Base-by-base conservation (phyloP, 2,113 vertebrate species). In the Mobula birostris region DNA sequence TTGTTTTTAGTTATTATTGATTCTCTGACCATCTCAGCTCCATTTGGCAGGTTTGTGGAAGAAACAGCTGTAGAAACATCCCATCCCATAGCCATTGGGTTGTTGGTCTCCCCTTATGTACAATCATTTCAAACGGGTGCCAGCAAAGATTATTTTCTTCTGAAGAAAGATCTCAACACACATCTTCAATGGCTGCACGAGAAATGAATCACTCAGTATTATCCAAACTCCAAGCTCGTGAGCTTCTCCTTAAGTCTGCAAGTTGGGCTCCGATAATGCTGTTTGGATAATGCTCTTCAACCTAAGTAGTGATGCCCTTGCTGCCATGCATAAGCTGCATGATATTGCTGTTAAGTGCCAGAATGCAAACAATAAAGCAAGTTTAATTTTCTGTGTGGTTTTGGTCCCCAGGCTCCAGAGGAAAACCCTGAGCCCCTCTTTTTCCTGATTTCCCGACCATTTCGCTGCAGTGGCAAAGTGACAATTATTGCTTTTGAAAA, bases 41-140 rank as follows among this genome's bases (percentile, higher is more conserved):
- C 74, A 24, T 32, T 21, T 24, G 70, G 40, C 70, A 74, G 21
- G 15, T 74, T 72, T 68, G 74, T 9, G 24, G 66, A 93, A 93
- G 7, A 48, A 93, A 74, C 91, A 93, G 91, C 36, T 93, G 70
- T 93, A 14, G 5, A 93, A 93, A 93, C 68, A 93, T 74, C 27
- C 68, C 72, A 36, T 72, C 9, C 72, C 56, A 70, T 76, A 74
- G 48, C 19, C 32, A 93, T 72, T 93, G 72, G 70, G n/a, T 11
- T 93, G 68, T 36, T 48, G 19, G 36, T 19, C 66, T 74, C 40
- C 36, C 21, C 21, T 48, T 72, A 40, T 72, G 8, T 92, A 40
- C 40, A 6, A 92, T 92, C 11, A 90, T 63, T 90, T 90, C 32
- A 72, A 80, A 66, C 66, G 11, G n/a, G 14, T 66, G 58, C 9